Evolutionary conservation across 2,113 vertebrate genomes (phyloP).

Genomic region (Dipodomys stephensi): DNA sequence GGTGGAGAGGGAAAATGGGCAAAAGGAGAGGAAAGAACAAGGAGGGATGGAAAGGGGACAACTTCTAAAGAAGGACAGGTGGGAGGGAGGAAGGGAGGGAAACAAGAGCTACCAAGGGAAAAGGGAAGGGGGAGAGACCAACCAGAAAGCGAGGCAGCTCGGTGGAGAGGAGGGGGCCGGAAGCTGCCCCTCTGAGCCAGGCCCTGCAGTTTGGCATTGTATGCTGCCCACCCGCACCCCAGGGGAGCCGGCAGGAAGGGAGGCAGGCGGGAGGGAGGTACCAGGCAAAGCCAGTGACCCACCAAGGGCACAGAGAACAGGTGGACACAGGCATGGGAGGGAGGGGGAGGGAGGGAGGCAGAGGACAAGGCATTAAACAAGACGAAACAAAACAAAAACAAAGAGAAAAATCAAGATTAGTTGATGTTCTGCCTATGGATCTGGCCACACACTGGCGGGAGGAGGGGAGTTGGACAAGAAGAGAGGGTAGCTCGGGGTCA

Average conservation of each 20-base stretch:
- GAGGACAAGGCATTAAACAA: slow-evolving; percentile 71
- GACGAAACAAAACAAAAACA: slow-evolving; percentile 80
- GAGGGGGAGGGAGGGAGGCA: neutral
- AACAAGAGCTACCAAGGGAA: neutral
- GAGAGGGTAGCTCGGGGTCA: neutral
- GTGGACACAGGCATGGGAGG: slow-evolving; percentile 78
- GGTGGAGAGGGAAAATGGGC: neutral
- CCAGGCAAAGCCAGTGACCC: slow-evolving; percentile 72
- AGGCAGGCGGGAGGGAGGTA: slow-evolving; percentile 57
- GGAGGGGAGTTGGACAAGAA: neutral
- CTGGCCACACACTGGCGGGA: slow-evolving; percentile 5
- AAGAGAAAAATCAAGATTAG: slow-evolving; percentile 81
- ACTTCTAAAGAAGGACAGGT: no score
- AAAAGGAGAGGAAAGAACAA: no score
- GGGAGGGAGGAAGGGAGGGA: neutral
- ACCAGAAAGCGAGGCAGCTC: slow-evolving; percentile 93
- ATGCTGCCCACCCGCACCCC: slow-evolving; percentile 88
- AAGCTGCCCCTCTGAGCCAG: slow-evolving; percentile 86
- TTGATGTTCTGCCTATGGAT: slow-evolving; percentile 17
- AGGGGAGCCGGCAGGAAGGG: slow-evolving; percentile 83
- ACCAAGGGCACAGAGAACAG: slow-evolving; percentile 18
- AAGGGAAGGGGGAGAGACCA: slow-evolving; percentile 82
- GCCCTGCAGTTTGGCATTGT: slow-evolving; percentile 93
- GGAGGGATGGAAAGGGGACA: neutral
- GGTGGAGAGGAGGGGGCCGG: slow-evolving; percentile 87